These are phyloP conservation scores for Psilopogon haemacephalus DNA, from an alignment of 2,113 vertebrate genomes.

Conservation along the genomic window DNA sequence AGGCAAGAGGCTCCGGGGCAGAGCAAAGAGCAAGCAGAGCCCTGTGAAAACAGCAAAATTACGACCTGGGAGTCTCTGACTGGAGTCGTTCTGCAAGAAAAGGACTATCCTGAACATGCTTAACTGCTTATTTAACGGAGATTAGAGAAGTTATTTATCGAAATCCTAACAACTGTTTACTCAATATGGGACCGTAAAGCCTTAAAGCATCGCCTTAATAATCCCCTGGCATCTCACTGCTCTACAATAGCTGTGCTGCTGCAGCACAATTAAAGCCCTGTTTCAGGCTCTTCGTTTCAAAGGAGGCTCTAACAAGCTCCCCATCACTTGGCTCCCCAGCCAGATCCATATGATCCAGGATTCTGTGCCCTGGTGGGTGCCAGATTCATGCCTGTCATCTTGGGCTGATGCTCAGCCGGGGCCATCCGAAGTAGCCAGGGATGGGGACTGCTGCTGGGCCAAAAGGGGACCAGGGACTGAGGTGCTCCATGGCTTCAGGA, in stretches of 20 bases:
- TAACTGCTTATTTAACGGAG: slow-evolving; percentile 37
- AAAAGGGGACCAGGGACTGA: accelerated
- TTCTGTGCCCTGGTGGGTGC: accelerated
- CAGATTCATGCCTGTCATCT: accelerated
- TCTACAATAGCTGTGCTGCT: slow-evolving; percentile 75
- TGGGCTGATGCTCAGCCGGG: background rate
- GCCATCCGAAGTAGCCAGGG: background rate
- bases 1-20: background rate
- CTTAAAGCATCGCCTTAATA: slow-evolving; percentile 76
- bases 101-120: background rate
- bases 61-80: background rate
- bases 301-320: slow-evolving; percentile 69
- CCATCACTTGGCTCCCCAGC: slow-evolving; percentile 27
- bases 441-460: accelerated
- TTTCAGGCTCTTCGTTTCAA: slow-evolving; percentile 77
- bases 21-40: background rate
- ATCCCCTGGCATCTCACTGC: slow-evolving; percentile 73
- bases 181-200: slow-evolving; percentile 66
- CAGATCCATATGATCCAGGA: background rate
- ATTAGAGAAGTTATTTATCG: slow-evolving; percentile 49
- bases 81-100: background rate
- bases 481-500: too few relatives aligned
- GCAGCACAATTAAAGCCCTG: slow-evolving; percentile 78
- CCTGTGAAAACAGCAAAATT: background rate
- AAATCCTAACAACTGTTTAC: slow-evolving; percentile 71